phyloP scores from a whole-genome alignment of 2,888 invertebrate species.

The Catocala sponsa region DNA sequence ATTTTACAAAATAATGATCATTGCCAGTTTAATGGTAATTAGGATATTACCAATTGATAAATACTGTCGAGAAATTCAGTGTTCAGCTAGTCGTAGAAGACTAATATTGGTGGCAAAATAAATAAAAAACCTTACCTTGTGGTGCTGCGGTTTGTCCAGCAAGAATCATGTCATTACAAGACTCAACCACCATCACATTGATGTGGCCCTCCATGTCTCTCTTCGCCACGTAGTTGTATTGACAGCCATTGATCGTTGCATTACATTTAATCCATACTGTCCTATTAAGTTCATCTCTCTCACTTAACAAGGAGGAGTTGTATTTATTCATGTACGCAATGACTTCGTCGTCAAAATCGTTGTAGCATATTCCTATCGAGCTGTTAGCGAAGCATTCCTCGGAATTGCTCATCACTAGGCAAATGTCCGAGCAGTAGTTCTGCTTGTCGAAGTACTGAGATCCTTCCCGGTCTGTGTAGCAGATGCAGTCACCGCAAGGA shows the following conservation, averaged over 20 bases:
- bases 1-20: too few species aligned
- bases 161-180: constrained; percentile 50
- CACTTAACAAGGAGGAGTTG: constrained; percentile 52
- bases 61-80: too few species aligned
- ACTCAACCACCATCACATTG: constrained; percentile 63
- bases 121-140: constrained; percentile 56
- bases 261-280: constrained; percentile 72
- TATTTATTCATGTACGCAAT: constrained; percentile 37
- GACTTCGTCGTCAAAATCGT: constrained; percentile 28
- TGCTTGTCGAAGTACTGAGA: constrained; percentile 72
- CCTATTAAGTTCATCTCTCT: constrained; percentile 54
- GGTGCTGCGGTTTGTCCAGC: constrained; percentile 47
- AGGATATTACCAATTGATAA: too few species aligned
- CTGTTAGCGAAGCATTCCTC: constrained; percentile 64
- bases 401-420: constrained; percentile 60
- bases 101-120: not conserved
- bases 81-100: too few species aligned
- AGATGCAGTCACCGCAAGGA: constrained; percentile 67
- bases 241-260: constrained; percentile 52
- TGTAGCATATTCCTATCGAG: constrained; percentile 46
- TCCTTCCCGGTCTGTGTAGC: constrained; percentile 64
- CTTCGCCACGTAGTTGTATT: constrained; percentile 64
- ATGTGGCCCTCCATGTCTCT: constrained; percentile 51
- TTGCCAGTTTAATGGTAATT: too few species aligned
- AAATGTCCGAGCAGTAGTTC: constrained; percentile 71